A percentile compares a stretch with the other conserved stretches of the same genome.
Conservation (phyloP, 2,797 vertebrate species). For the Pipistrellus pygmaeus region DNA sequence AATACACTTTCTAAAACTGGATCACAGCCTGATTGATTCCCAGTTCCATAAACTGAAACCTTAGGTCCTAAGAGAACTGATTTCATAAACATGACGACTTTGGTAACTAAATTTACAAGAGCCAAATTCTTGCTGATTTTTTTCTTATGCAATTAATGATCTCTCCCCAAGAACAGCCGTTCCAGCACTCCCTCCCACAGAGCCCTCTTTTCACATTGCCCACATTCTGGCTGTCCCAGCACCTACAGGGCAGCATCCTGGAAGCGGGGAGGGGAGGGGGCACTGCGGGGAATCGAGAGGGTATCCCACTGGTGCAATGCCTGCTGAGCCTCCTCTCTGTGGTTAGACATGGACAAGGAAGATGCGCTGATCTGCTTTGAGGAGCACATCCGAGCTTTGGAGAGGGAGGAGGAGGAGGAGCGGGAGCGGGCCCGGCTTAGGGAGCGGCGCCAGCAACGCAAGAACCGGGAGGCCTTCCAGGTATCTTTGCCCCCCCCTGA, state of each 20-base stretch:
- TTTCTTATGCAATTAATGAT: neutral
- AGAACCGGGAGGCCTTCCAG: slow-evolving; percentile 89
- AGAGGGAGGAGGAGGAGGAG: slow-evolving; percentile 88
- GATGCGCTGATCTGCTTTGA: slow-evolving; percentile 89
- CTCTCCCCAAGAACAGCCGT: neutral
- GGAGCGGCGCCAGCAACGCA: slow-evolving; percentile 88
- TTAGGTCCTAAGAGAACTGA: neutral
- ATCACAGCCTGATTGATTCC: slow-evolving; percentile 11
- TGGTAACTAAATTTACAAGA: slow-evolving; percentile 48
- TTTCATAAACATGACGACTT: slow-evolving; percentile 29
- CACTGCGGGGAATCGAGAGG: neutral
- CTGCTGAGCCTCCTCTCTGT: slow-evolving; percentile 50
- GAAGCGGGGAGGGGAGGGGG: neutral
- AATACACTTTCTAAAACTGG: slow-evolving; percentile 30
- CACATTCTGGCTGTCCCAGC: neutral
- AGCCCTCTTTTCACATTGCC: neutral
- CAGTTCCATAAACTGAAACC: slow-evolving; percentile 10
- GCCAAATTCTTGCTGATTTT: neutral
- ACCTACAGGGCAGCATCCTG: neutral
- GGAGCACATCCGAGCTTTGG: slow-evolving; percentile 88
- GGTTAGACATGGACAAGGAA: slow-evolving; percentile 89
- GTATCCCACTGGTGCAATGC: neutral
- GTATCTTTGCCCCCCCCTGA: slow-evolving; percentile 69
- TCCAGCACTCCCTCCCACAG: neutral
- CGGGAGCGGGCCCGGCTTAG: slow-evolving; percentile 85